Base-by-base conservation (phyloP, 2,797 vertebrate species). In the Crocidura indochinensis region DNA sequence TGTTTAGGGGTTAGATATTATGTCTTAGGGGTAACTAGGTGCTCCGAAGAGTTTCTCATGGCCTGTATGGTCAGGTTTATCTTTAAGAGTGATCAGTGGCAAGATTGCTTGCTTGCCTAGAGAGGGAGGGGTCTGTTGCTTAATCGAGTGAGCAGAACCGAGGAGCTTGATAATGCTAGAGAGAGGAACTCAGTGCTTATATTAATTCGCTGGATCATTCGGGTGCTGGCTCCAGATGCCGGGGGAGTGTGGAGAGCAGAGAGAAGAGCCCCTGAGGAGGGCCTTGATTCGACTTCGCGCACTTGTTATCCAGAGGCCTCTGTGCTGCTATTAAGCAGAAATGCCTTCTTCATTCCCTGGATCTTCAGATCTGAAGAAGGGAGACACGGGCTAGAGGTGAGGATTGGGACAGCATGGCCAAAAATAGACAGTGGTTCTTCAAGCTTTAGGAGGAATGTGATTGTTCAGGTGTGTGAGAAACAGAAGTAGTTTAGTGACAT, bases 261-360 rank as follows among this genome's bases (percentile, higher is more conserved):
- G 38, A 38, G 38, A 38, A 38, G 38, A 38, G 46, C 31, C 38
- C 6, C 8, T 7, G 2, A 0, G 1, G 1, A 2, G 2, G 62
- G 44, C 4, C 69, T 69, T 4, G 0, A 12, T 69, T 56, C n/a
- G 3, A 0, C 29, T 56, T 51, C 29, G 69, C 31, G 72, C 83
- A 68, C 56, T 60, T 27, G 44, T 51, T 31, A 81, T 53, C 12
- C 17, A 26, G 53, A 83, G 26, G 44, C 12, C 0, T 29, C 38
- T 19, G 2, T 68, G 87, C 14, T 11, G 29, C 53, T n/a, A 47
- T n/a, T 56, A 1, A 19, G 31, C 38, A 31, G 27, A 51, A 46
- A 6, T 53, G 56, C 27, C 2, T 24, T 7, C 68, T 24, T 69
- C 1, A 1, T 0, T 10, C 20, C 44, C 10, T 84, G 26, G 46